Evolutionary conservation across 2,888 invertebrate species (phyloP).

Genomic region (Panorpa germanica): DNA sequence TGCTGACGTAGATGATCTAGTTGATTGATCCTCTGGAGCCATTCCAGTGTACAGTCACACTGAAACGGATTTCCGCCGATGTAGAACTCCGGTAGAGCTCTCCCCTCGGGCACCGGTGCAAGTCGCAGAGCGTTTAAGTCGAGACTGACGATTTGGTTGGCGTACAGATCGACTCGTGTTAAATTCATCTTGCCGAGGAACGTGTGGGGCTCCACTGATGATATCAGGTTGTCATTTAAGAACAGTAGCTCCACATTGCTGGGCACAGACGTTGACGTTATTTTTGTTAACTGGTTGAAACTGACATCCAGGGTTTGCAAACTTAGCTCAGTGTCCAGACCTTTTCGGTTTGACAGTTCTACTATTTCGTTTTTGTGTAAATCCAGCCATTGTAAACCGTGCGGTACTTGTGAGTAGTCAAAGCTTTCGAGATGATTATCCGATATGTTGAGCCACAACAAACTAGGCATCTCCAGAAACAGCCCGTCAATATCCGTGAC

Average conservation of each 20-base stretch:
- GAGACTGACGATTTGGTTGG: constrained; percentile 78
- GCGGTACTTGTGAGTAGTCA: constrained; percentile 71
- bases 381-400: constrained; percentile 72
- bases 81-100: constrained; percentile 72
- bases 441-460: constrained; percentile 80
- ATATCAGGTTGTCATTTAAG: constrained; percentile 76
- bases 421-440: constrained; percentile 80
- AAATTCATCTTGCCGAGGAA: constrained; percentile 78
- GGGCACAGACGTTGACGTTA: constrained; percentile 59
- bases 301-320: constrained; percentile 79
- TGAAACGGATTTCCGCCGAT: constrained; percentile 88
- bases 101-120: constrained; percentile 56
- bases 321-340: constrained; percentile 46
- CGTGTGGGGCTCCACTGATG: constrained; percentile 69
- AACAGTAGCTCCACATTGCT: constrained; percentile 72
- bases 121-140: constrained; percentile 75
- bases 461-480: constrained; percentile 63
- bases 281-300: constrained; percentile 67
- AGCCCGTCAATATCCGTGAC: constrained; percentile 66
- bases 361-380: constrained; percentile 71
- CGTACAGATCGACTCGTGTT: constrained; percentile 79
- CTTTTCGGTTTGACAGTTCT: constrained; percentile 58
- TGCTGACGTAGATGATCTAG: constrained; percentile 66
- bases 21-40: constrained; percentile 82
- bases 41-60: constrained; percentile 91